phyloP scores from a whole-genome alignment of 2,113 vertebrate species.

The Prochilodus magdalenae region DNA sequence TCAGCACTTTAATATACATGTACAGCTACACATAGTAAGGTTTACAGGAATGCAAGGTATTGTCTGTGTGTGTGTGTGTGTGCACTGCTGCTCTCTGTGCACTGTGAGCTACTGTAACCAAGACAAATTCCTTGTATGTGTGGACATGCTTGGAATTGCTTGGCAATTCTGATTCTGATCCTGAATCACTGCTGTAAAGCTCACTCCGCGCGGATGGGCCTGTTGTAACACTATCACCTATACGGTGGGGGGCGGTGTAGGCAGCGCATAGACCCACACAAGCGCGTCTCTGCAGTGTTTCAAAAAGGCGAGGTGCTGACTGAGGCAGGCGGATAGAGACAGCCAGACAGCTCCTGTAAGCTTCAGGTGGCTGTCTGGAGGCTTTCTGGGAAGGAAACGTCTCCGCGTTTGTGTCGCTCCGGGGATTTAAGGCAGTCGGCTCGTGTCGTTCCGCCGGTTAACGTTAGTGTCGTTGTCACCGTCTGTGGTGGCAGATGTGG shows the following conservation, averaged over 20 bases:
- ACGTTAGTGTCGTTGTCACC: not conserved
- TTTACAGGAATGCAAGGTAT: no score
- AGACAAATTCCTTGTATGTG: no score
- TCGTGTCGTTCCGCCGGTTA: not conserved
- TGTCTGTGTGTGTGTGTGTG: no score
- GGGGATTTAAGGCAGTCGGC: not conserved
- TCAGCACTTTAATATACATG: no score
- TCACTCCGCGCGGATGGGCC: no score
- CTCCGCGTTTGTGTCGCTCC: not conserved
- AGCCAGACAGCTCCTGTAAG: not conserved
- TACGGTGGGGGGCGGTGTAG: constrained; percentile 24
- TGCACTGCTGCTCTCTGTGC: no score
- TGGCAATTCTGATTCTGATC: no score
- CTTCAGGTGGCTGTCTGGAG: not conserved
- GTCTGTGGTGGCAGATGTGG: not conserved
- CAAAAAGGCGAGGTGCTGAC: constrained; percentile 32
- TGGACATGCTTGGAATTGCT: no score
- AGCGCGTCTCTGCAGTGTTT: constrained; percentile 30
- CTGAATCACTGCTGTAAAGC: no score
- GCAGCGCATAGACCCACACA: not conserved
- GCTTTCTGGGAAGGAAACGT: not conserved
- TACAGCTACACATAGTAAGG: no score
- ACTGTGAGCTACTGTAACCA: no score
- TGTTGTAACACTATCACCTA: not conserved
- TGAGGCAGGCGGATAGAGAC: not conserved